Conservation (phyloP, 2,797 vertebrate species). For the Hemitrygon akajei region DNA sequence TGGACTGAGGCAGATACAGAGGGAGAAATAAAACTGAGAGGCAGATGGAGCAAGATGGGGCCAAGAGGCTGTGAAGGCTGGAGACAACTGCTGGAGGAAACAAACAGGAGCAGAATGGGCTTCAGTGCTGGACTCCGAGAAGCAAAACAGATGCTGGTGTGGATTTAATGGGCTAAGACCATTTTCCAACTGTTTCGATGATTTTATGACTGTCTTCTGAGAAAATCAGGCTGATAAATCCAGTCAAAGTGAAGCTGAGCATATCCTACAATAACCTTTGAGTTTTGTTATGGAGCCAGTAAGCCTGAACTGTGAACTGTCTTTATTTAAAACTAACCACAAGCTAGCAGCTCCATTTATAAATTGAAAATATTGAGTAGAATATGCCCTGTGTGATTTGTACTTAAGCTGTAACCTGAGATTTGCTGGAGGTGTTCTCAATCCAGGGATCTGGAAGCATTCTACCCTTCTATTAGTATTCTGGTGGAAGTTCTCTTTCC, state of each 20-base stretch:
- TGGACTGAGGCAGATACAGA: too few species aligned
- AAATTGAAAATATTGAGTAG: not conserved
- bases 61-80: too few species aligned
- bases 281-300: too few species aligned
- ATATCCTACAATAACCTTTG: not conserved
- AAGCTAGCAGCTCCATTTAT: not conserved
- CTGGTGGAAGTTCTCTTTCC: not conserved
- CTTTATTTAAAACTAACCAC: not conserved
- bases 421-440: not conserved
- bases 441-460: not conserved
- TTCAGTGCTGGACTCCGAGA: too few species aligned
- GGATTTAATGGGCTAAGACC: too few species aligned
- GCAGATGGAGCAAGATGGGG: too few species aligned
- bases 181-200: too few species aligned
- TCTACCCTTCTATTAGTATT: not conserved
- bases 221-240: not conserved
- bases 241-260: not conserved
- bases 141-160: too few species aligned
- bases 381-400: not conserved
- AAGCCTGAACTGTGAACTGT: too few species aligned
- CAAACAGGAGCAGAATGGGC: too few species aligned
- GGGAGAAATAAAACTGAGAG: too few species aligned
- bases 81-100: too few species aligned
- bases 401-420: not conserved
- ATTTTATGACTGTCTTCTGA: not conserved